Conservation (phyloP, 2,113 vertebrate genomes). For the Colossoma macropomum region DNA sequence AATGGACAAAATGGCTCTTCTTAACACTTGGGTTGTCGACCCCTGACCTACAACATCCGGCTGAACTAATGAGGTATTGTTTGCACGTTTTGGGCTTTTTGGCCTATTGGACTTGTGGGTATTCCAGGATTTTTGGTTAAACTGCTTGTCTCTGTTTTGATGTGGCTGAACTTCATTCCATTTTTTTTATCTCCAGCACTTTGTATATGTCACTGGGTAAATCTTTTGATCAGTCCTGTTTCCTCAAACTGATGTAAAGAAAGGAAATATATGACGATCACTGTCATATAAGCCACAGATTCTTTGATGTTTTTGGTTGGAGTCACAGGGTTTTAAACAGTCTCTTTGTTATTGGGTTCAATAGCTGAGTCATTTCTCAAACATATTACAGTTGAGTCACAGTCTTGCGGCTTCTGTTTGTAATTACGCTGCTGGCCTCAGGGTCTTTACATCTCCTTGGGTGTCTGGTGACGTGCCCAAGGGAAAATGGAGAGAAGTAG, state of each 20-base stretch:
- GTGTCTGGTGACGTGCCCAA: conserved; percentile 62
- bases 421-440: conserved; percentile 62
- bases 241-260: neutral
- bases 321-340: conserved; percentile 24
- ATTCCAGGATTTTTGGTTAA: neutral
- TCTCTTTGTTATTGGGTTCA: conserved; percentile 45
- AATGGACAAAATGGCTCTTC: too few relatives aligned
- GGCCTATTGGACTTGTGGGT: too few relatives aligned
- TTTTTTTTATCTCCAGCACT: too few relatives aligned
- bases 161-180: neutral
- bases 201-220: too few relatives aligned
- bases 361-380: conserved; percentile 62
- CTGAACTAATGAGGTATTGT: too few relatives aligned
- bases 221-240: neutral
- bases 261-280: neutral
- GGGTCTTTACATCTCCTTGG: conserved; percentile 60
- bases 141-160: neutral
- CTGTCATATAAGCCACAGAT: neutral
- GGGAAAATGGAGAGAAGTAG: conserved; percentile 53
- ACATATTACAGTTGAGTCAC: conserved; percentile 65
- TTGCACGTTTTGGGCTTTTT: too few relatives aligned
- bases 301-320: conserved; percentile 20
- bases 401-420: conserved; percentile 56
- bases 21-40: too few relatives aligned
- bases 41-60: too few relatives aligned